Percentiles rank a stretch among this genome's conserved stretches.
Evolutionary conservation across 2,113 vertebrate species (phyloP).

Genomic region (Dipodomys ordii): DNA sequence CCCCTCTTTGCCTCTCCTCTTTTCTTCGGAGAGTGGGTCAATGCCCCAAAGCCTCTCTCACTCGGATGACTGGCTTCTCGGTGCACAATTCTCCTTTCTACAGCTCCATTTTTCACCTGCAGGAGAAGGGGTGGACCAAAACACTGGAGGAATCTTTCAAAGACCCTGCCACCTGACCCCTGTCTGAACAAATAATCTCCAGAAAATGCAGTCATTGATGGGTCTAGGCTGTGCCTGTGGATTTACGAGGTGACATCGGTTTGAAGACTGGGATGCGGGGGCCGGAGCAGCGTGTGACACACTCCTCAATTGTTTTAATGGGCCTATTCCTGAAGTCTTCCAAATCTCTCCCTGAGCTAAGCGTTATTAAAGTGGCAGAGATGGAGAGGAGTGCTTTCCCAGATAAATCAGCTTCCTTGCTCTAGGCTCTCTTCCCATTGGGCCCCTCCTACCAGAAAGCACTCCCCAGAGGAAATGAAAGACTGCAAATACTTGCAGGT

Average conservation of each 20-base stretch:
- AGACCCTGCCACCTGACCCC: conserved; percentile 68
- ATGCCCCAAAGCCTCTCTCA: background rate
- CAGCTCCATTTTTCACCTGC: background rate
- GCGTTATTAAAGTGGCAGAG: conserved; percentile 84
- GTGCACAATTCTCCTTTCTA: background rate
- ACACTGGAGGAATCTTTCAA: conserved; percentile 64
- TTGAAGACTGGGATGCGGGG: conserved; percentile 51
- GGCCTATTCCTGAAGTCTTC: conserved; percentile 66
- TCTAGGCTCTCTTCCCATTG: conserved; percentile 28
- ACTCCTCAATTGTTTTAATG: conserved; percentile 80
- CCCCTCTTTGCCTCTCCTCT: background rate
- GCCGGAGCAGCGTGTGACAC: conserved; percentile 74
- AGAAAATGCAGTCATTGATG: conserved; percentile 75
- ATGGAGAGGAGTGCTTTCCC: conserved; percentile 78
- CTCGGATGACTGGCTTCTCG: background rate
- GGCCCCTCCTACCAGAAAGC: conserved; percentile 74
- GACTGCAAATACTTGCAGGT: conserved; percentile 81
- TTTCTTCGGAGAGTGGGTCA: background rate
- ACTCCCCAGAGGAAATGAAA: conserved; percentile 81
- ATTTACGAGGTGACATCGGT: conserved; percentile 80
- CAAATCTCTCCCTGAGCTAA: conserved; percentile 76
- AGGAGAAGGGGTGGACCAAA: background rate
- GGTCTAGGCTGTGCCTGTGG: conserved; percentile 65
- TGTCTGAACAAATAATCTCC: conserved; percentile 81
- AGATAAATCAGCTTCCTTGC: conserved; percentile 78